phyloP scores from a whole-genome alignment of 2,797 vertebrate genomes.

The Hoplostethus mediterraneus region DNA sequence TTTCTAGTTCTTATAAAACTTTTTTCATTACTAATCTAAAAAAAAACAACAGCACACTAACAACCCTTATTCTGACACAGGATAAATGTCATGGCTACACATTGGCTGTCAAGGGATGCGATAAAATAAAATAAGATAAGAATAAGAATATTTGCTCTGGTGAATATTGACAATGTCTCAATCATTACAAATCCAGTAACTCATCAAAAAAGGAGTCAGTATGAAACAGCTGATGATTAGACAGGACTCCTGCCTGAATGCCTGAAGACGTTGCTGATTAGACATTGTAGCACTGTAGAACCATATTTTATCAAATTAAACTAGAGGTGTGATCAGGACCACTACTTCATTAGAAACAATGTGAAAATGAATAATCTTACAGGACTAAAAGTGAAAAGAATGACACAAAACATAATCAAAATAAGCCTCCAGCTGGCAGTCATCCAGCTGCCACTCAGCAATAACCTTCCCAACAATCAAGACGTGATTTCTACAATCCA shows the following conservation, averaged over 20 bases:
- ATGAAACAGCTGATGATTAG: not conserved
- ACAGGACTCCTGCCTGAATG: not conserved
- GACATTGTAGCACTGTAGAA: not conserved
- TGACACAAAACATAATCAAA: not conserved
- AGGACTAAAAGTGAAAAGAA: not conserved
- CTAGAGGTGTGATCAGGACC: not conserved
- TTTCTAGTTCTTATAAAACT: not conserved
- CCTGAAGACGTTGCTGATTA: not conserved
- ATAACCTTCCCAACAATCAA: not conserved
- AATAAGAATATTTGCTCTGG: not conserved
- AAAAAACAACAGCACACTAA: not conserved
- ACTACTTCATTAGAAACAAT: not conserved
- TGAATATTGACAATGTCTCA: not conserved
- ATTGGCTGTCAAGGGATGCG: not conserved
- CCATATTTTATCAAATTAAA: not conserved
- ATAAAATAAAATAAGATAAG: not conserved
- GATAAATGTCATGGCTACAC: not conserved
- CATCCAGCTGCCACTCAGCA: no score
- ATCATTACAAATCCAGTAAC: not conserved
- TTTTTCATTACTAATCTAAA: not conserved
- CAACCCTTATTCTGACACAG: not conserved
- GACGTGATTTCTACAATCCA: not conserved
- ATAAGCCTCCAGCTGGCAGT: not conserved
- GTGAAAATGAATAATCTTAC: not conserved
- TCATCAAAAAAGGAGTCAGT: not conserved